Conservation (phyloP, 1,140 invertebrate species). For the honey bee (Apis mellifera) region DNA sequence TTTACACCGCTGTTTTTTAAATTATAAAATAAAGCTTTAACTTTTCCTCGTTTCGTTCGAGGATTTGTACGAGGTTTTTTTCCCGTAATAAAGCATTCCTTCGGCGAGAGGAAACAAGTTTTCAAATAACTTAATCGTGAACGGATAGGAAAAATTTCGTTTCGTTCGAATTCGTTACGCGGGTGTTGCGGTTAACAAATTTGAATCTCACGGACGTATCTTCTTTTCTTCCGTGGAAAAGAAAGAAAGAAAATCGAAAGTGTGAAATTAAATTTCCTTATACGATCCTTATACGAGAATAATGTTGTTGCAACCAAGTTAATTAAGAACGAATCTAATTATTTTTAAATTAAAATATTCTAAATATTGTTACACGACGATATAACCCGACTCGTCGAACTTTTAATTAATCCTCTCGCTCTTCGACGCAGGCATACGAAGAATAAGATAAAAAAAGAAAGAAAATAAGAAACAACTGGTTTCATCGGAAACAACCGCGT, state of each 20-base stretch:
- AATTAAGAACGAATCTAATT: too few species aligned
- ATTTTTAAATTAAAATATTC: too few species aligned
- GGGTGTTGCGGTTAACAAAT: too few species aligned
- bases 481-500: neutral
- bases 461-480: too few species aligned
- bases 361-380: neutral
- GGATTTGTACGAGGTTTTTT: neutral
- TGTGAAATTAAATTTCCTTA: too few species aligned
- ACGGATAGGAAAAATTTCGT: neutral
- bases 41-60: neutral
- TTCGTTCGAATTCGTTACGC: neutral
- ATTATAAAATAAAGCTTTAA: neutral
- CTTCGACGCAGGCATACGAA: neutral
- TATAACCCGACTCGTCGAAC: neutral
- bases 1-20: neutral
- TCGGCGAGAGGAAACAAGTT: neutral
- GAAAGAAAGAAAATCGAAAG: too few species aligned
- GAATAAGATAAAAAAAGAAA: too few species aligned
- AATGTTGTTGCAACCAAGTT: too few species aligned
- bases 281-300: too few species aligned
- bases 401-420: conserved; percentile 7
- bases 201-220: too few species aligned
- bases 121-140: neutral
- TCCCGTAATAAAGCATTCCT: neutral
- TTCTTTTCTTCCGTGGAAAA: too few species aligned